These are phyloP conservation scores for Hemichromis elongatus DNA, from an alignment of 2,113 vertebrate species.

Conservation along the genomic window DNA sequence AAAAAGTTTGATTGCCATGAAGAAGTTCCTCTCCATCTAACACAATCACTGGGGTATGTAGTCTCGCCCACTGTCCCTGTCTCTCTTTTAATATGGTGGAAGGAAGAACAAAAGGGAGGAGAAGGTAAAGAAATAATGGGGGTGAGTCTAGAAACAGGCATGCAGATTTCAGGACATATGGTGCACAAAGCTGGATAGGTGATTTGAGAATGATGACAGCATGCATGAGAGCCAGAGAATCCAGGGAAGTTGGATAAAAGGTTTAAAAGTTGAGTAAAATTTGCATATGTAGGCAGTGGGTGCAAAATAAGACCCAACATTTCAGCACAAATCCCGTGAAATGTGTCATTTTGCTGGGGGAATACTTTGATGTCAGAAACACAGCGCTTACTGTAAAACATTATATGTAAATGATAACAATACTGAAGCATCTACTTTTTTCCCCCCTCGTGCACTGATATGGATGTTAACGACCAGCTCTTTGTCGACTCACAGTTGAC, in stretches of 20 bases:
- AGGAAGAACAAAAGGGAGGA: neutral
- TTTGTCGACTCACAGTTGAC: constrained; percentile 59
- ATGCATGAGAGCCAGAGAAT: constrained; percentile 16
- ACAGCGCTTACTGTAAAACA: constrained; percentile 34
- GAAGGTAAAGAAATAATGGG: neutral
- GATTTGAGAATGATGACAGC: constrained; percentile 34
- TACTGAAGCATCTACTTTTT: neutral
- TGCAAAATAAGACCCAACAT: constrained; percentile 37
- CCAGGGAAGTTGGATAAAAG: constrained; percentile 49
- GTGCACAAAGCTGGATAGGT: constrained; percentile 25
- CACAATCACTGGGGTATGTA: neutral
- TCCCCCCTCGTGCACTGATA: constrained; percentile 1
- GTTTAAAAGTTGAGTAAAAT: constrained; percentile 48
- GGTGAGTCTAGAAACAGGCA: neutral
- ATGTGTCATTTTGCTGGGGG: constrained; percentile 20
- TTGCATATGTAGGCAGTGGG: constrained; percentile 40
- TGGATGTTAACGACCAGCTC: constrained; percentile 42
- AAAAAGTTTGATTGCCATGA: neutral
- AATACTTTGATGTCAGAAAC: constrained; percentile 58
- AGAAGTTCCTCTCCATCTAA: neutral
- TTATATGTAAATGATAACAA: constrained; percentile 54
- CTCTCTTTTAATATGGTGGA: neutral
- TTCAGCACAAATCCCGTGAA: constrained; percentile 47
- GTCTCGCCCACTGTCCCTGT: neutral
- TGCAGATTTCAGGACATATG: constrained; percentile 22